Percentiles rank a stretch among this genome's conserved stretches.
Conservation (phyloP, 1,140 invertebrate genomes). For the Drosophila cardini region DNA sequence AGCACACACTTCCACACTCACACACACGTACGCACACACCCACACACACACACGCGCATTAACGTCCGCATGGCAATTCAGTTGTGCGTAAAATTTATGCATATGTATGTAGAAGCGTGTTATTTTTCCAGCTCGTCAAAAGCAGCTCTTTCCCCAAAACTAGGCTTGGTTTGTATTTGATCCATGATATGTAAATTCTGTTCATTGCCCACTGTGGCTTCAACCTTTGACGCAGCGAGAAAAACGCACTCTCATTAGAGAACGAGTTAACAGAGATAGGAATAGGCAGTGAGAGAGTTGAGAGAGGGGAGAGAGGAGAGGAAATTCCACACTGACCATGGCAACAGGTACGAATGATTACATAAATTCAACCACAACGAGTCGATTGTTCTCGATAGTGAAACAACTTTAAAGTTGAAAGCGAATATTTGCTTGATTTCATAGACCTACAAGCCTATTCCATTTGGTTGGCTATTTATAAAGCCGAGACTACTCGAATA, state of each 20-base stretch:
- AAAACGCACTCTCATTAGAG: constrained; percentile 31
- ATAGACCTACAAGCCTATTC: constrained; percentile 40
- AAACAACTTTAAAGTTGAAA: background rate
- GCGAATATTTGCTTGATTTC: background rate
- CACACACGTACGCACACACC: constrained; percentile 5
- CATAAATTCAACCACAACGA: background rate
- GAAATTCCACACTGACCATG: background rate
- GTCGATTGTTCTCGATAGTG: background rate
- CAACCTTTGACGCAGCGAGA: constrained; percentile 35
- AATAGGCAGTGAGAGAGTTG: background rate
- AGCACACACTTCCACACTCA: constrained; percentile 20
- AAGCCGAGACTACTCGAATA: constrained; percentile 23
- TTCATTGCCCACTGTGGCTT: constrained; percentile 26
- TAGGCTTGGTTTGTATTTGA: constrained; percentile 34
- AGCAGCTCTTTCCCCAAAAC: background rate
- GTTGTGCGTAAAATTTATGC: constrained; percentile 79
- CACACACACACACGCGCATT: constrained; percentile 16
- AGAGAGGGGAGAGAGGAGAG: constrained; percentile 6
- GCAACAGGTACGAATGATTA: constrained; percentile 24
- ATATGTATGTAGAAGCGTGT: constrained; percentile 53
- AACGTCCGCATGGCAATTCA: constrained; percentile 58
- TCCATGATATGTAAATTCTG: constrained; percentile 56
- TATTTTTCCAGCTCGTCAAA: constrained; percentile 36
- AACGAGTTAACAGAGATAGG: background rate
- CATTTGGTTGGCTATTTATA: constrained; percentile 51